phyloP scores from a whole-genome alignment of 2,113 vertebrate species.

The Rostratula benghalensis region DNA sequence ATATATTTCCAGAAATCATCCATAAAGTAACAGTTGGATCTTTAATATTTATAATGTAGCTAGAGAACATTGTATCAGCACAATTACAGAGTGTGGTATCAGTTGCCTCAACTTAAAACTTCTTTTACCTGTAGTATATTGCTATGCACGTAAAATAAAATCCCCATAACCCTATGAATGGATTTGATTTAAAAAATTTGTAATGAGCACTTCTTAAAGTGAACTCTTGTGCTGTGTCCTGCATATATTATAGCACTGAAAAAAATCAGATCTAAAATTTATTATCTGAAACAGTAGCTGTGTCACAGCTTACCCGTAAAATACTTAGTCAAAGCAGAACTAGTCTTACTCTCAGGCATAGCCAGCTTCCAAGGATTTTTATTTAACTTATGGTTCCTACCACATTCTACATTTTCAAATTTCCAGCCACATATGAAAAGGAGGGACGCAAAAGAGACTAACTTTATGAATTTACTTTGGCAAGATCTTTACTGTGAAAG shows the following conservation, averaged over 20 bases:
- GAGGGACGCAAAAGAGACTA: rapidly evolving
- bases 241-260: neutral
- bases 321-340: neutral
- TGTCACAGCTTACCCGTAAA: neutral
- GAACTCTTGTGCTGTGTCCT: neutral
- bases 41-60: neutral
- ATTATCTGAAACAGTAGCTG: neutral
- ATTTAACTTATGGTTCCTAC: neutral
- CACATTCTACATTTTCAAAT: neutral
- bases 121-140: neutral
- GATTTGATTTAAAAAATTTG: neutral
- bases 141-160: neutral
- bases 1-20: neutral
- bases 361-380: neutral
- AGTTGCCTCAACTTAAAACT: neutral
- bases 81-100: neutral
- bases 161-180: rapidly evolving
- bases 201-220: neutral
- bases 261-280: neutral
- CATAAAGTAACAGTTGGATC: neutral
- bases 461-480: neutral
- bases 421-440: neutral
- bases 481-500: neutral
- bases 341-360: neutral
- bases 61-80: neutral